Evolutionary conservation across 2,113 vertebrate genomes (phyloP), one percentile per base, ranked within the genome.

Genomic region (Gymnarchus niloticus): DNA sequence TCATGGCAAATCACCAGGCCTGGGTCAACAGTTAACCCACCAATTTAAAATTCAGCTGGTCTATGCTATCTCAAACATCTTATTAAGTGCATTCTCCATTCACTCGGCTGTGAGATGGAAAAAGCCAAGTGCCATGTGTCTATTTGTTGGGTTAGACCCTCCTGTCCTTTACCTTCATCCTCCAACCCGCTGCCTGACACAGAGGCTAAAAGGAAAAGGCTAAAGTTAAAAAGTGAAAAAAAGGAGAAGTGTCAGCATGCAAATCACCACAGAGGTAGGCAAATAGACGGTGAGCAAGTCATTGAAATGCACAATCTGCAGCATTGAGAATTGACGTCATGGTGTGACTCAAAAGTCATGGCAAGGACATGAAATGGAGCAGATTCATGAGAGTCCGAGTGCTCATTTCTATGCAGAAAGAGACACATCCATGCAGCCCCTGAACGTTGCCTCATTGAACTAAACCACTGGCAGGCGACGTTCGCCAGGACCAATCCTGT

Each of bases 401-500:
- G n/a, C n/a, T n/a, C n/a, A n/a, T 65, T 65, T 65, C 3, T 65
- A 33, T 65, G 61, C 28, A 37, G 28, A 37, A 14, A 37, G 28
- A 12, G 10, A 17, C 61, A n/a, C n/a, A n/a, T n/a, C n/a, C n/a
- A n/a, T n/a, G n/a, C 61, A 73, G 33, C 65, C 33, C 1, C 14
- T 6, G 33, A 41, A 73, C 4, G 33, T 33, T 41, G 65, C 12
- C 65, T 37, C 14, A 6, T 33, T 37, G 65, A 65, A n/a, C 61
- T 12, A 17, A 33, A 33, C 61, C 61, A 33, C 28, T n/a, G n/a
- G n/a, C n/a, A 65, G 61, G 25, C 28, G 9, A 25, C 77, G 3
- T 23, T 12, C 23, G n/a, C 90, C 89, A 23, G 28, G 65, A 17
- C 52, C 91, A 87, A 90, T 83, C 83, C 89, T 85, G 91, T 91